Base-by-base conservation (phyloP, 2,888 invertebrate species). In the Zonitis immaculata region DNA sequence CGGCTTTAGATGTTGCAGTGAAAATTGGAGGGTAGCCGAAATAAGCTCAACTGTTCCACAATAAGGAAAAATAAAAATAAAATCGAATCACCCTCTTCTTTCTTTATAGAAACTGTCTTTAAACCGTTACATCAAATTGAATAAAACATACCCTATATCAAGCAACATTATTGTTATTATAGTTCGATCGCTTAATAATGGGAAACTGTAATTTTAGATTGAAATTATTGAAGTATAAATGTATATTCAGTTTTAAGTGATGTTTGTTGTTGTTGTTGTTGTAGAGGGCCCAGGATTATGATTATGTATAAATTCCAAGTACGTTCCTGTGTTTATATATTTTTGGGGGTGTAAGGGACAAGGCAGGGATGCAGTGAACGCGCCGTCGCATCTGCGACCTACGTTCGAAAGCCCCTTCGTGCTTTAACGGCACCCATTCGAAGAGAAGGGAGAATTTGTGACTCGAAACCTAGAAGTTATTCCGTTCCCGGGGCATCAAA, bases 341-440 rank as follows among this genome's bases (percentile, higher is more conserved):
- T 4, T 26, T 1, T 49, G 61, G 58, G 61, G 65, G 68, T 66
- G 51, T 64, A 64, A 65, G 66, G 62, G 66, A 39, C 64, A 59
- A 69, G 67, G 69, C 67, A 72, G 71, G 73, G 73, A 72, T 68
- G 72, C 68, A 71, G 60, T 20, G 60, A 60, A 56, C 62, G 65
- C 66, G 57, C 59, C 60, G 44, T 55, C 51, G 47, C 43, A 62
- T 61, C 61, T 60, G 51, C 57, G 70, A 66, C 65, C 39, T 67
- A 69, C 72, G 68, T 65, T 50, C 47, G 45, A 51, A 47, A 53
- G 47, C 55, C 52, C 50, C 60, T 56, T 59, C 57, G 61, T 62
- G 62, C 54, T 52, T 47, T 48, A 52, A 44, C 52, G 54, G 52
- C 44, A 39, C 30, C 52, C 48, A 42, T 48, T 28, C 45, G 52